Evolutionary conservation across 2,888 invertebrate species (phyloP), one percentile per base, ranked within the genome.

Genomic region (Leptogaster cylindrica): DNA sequence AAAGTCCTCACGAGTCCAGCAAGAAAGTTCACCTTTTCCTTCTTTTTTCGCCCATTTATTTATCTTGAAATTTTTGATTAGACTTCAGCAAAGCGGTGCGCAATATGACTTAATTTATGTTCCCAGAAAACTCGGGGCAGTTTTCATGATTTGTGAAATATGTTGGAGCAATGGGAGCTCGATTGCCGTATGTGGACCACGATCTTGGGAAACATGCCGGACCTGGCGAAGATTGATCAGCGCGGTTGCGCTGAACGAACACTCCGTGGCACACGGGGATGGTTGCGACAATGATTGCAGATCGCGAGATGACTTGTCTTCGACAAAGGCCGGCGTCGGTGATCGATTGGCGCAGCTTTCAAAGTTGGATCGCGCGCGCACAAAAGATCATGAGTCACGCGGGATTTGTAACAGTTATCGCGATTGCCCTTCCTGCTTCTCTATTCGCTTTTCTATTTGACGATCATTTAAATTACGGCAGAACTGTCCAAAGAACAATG

Each of bases 71-170:
- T n/a, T n/a, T n/a, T n/a, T n/a, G n/a, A n/a, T n/a, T n/a, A n/a
- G n/a, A n/a, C n/a, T n/a, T n/a, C n/a, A n/a, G n/a, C n/a, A n/a
- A n/a, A n/a, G n/a, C n/a, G n/a, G n/a, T n/a, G n/a, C n/a, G n/a
- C n/a, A n/a, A n/a, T 36, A 36, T 36, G 36, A 36, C 36, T 36
- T 36, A 36, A 36, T 36, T 36, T 36, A 36, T 36, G 36, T 36
- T 10, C 4, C 36, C 36, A 14, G 36, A 14, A 10, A 36, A 1
- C 12, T 36, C n/a, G 10, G 36, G 10, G 36, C 36, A 14, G 36
- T 36, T 36, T 36, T 36, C 36, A 36, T 36, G 36, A 36, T 36
- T 36, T 36, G 36, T 36, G 36, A 36, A 36, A 36, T 36, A 36
- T 36, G 36, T 14, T 14, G 36, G 12, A 14, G 36, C n/a, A 36